Evolutionary conservation across 2,113 vertebrate species (phyloP).

Genomic region (Nymphicus hollandicus): DNA sequence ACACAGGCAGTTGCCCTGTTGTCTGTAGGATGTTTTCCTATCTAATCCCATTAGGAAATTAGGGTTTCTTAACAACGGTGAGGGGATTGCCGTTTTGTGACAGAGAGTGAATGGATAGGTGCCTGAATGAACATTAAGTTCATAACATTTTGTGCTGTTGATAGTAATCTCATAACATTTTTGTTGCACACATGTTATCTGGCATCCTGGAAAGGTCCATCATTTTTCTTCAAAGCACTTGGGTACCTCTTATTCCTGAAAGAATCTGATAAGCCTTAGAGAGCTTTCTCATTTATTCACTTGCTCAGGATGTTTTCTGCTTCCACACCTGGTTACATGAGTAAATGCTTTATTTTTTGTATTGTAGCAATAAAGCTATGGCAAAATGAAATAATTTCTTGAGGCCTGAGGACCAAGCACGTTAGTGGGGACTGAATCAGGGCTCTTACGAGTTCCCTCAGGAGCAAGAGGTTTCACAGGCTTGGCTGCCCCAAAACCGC

Average conservation of each 20-base stretch:
- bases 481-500: not conserved
- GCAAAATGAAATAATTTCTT: not conserved
- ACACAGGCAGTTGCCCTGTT: not conserved
- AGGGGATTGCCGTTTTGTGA: not conserved
- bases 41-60: not conserved
- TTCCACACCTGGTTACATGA: not conserved
- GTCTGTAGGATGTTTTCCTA: not conserved
- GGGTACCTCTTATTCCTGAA: not conserved
- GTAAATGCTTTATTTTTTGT: not conserved
- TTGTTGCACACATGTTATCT: rapidly evolving
- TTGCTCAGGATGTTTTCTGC: not conserved
- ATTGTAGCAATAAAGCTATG: not conserved
- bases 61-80: not conserved
- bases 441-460: not conserved
- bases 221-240: not conserved
- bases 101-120: not conserved
- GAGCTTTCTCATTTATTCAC: not conserved
- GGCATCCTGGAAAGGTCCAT: not conserved
- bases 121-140: not conserved
- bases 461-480: not conserved
- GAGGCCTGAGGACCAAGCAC: not conserved
- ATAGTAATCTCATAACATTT: not conserved
- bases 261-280: not conserved
- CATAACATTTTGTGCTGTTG: not conserved
- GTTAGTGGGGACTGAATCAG: not conserved